Evolutionary conservation across 2,888 invertebrate species (phyloP).

Genomic region (Germaria angustata): DNA sequence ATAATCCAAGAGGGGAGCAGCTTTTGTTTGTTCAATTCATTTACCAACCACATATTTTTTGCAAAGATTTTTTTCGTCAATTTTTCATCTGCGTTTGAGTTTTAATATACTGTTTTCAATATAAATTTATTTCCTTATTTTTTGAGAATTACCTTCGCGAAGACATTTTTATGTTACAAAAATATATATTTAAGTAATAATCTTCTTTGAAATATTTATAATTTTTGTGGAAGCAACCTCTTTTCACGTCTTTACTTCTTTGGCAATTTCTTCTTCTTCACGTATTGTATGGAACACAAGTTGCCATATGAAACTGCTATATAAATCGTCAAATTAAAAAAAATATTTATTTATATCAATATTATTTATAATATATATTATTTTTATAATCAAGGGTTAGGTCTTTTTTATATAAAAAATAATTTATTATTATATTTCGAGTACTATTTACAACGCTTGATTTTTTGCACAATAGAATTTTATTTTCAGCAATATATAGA

Average conservation of each 20-base stretch:
- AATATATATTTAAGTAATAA: slow-evolving; percentile 36
- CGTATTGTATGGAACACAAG: slow-evolving; percentile 10
- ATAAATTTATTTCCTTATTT: slow-evolving; percentile 69
- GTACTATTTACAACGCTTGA: too few species aligned
- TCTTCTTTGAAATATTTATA: slow-evolving; percentile 1
- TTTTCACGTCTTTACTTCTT: slow-evolving; percentile 52
- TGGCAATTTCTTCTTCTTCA: slow-evolving; percentile 54
- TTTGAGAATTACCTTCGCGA: slow-evolving; percentile 77
- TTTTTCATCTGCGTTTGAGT: not conserved
- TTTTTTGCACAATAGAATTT: too few species aligned
- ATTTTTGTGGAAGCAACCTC: slow-evolving; percentile 34
- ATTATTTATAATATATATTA: too few species aligned
- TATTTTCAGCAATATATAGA: too few species aligned
- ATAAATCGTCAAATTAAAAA: not conserved
- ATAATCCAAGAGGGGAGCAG: slow-evolving; percentile 53
- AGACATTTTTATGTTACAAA: slow-evolving; percentile 73
- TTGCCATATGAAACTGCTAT: not conserved
- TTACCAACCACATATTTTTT: slow-evolving; percentile 48
- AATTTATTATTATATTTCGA: too few species aligned
- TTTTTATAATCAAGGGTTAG: too few species aligned
- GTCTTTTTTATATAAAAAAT: too few species aligned
- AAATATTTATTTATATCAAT: too few species aligned
- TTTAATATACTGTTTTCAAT: slow-evolving; percentile 24
- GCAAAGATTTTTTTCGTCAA: slow-evolving; percentile 31
- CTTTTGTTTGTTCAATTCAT: slow-evolving; percentile 39